Percentiles rank a stretch among this genome's conserved stretches.
phyloP scores from a whole-genome alignment of 2,797 vertebrate species.

The Carcharodon carcharias region DNA sequence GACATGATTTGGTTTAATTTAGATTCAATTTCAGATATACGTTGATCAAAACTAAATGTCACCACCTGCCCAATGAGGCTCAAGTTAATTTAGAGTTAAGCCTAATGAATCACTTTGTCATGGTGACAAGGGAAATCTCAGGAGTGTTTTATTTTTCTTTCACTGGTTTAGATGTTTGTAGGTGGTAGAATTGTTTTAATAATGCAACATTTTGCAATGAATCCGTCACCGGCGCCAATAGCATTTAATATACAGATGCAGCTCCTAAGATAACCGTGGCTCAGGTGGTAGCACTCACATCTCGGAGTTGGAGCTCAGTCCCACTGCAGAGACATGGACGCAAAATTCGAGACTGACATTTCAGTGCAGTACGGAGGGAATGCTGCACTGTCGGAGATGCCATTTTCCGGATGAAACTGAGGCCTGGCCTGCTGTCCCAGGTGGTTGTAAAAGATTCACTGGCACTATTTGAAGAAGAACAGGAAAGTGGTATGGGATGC shows the following conservation, averaged over 20 bases:
- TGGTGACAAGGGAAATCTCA: not conserved
- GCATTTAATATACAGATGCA: not conserved
- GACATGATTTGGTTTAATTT: slow-evolving; percentile 9
- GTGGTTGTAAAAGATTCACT: not conserved
- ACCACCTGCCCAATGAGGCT: slow-evolving; percentile 1
- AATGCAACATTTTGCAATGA: not conserved
- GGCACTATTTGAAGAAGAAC: not conserved
- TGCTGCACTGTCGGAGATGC: too few species aligned
- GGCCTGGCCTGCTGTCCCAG: not conserved
- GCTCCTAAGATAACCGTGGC: not conserved
- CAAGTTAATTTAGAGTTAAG: not conserved
- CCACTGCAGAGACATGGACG: not conserved
- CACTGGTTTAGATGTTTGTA: not conserved
- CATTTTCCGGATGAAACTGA: too few species aligned
- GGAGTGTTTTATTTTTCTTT: not conserved
- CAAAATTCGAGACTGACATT: not conserved
- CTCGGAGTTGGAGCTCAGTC: not conserved
- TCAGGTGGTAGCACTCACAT: not conserved
- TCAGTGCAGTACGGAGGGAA: too few species aligned
- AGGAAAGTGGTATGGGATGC: not conserved
- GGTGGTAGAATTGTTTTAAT: slow-evolving; percentile 1
- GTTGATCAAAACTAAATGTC: slow-evolving; percentile 13
- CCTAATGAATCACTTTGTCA: slow-evolving; percentile 27
- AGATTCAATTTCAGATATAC: slow-evolving; percentile 9
- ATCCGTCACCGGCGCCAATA: not conserved